Conservation (phyloP, 2,113 vertebrate species). For the Pelodiscus sinensis region DNA sequence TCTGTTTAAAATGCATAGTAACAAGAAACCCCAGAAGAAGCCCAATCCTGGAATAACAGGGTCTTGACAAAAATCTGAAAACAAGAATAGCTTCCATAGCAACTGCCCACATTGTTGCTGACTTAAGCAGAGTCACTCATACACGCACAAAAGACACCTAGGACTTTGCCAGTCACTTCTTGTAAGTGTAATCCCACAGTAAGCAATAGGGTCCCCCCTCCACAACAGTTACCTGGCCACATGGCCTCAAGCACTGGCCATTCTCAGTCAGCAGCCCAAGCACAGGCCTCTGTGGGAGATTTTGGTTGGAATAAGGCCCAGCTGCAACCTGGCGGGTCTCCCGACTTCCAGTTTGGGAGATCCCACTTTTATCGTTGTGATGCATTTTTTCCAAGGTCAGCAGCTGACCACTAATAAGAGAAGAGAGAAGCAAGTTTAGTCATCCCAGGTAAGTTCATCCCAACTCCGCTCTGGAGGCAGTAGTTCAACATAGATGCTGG, state of each 20-base stretch:
- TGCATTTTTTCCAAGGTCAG: slow-evolving; percentile 51
- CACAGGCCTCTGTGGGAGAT: slow-evolving; percentile 77
- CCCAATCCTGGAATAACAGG: background rate
- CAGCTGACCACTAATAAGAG: background rate
- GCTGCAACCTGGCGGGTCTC: slow-evolving; percentile 49
- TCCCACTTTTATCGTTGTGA: slow-evolving; percentile 31
- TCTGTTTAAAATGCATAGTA: background rate
- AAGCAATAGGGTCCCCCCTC: background rate
- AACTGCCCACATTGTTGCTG: background rate
- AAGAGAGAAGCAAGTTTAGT: background rate
- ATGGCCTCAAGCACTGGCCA: slow-evolving; percentile 75
- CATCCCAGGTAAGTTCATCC: background rate
- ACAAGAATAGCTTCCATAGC: background rate
- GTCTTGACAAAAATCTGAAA: background rate
- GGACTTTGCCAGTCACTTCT: background rate
- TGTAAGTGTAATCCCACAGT: too few relatives aligned
- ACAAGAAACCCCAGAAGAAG: background rate
- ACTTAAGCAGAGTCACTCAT: background rate
- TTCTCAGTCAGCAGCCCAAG: slow-evolving; percentile 88
- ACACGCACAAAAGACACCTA: background rate
- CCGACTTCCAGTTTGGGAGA: slow-evolving; percentile 17
- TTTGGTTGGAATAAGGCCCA: slow-evolving; percentile 50
- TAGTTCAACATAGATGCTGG: too few relatives aligned
- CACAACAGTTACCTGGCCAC: slow-evolving; percentile 76
- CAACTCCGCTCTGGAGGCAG: background rate